Base-by-base conservation (phyloP, 2,113 vertebrate species). In the Archocentrus centrarchus region DNA sequence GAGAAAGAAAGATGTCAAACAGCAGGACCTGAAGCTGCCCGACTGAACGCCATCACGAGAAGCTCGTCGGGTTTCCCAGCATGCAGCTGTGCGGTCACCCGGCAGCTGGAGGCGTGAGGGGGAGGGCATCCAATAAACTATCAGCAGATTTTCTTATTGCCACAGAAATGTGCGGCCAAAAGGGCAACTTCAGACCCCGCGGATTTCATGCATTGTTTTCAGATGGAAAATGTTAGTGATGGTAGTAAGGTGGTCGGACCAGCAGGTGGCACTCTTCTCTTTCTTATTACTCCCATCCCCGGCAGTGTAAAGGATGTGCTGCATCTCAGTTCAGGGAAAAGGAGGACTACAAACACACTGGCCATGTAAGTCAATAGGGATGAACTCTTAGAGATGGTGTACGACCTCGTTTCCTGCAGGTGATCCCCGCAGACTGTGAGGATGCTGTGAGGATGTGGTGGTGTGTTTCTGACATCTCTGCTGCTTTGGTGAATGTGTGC, bases 261-360 rank as follows among this genome's bases (percentile, higher is more conserved):
- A 96, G 94, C 95, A 95, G 95, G 93, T 91, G 93, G 91, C 93
- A 86, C 87, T 91, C 84, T 90, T 89, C 77, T 90, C 90, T 77
- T 86, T 70, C 39, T 66, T 68, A 62, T 79, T 47, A 35, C 66
- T 82, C 53, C 32, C 58, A 50, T n/a, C 22, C 64, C 2, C 15
- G 41, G 41, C 22, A 59, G 47, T 22, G 70, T 47, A 7, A 22
- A 35, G 66, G 27, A 59, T 32, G 64, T 47, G 75, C 39, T 68
- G 80, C 50, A 59, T 59, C 37, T 77, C 53, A 75, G 32, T 53
- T 57, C 11, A 70, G 39, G 27, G 22, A 75, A 68, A 27, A 20
- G 10, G 50, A 18, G 17, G 57, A 77, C 5, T 37, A 20, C 63
- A 41, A 35, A 57, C 17, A 59, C 63, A 41, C 11, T 68, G 77